A percentile compares a stretch with the other conserved stretches of the same genome.
phyloP scores from a whole-genome alignment of 2,888 invertebrate genomes.

The Acrocera orbiculus region DNA sequence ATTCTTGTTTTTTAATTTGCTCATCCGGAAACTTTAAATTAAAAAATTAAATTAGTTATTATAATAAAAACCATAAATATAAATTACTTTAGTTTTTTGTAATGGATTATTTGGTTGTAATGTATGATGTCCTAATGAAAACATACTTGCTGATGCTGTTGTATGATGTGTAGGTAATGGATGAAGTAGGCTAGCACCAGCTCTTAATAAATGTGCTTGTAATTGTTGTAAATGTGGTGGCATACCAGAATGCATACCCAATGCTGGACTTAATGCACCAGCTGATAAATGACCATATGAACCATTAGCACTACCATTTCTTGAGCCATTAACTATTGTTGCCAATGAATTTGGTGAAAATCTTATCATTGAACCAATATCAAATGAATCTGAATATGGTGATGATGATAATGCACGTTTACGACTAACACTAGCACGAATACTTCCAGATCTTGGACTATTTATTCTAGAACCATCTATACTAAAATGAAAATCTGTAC shows the following conservation, averaged over 20 bases:
- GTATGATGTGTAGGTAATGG: slow-evolving; percentile 25
- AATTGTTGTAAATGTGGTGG: slow-evolving; percentile 52
- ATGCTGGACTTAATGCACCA: slow-evolving; percentile 75
- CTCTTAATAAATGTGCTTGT: slow-evolving; percentile 60
- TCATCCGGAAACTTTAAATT: slow-evolving; percentile 1
- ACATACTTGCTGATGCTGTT: slow-evolving; percentile 20
- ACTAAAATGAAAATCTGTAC: slow-evolving; percentile 78
- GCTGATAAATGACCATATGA: slow-evolving; percentile 95
- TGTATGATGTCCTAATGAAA: slow-evolving; percentile 23
- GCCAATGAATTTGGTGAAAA: slow-evolving; percentile 86
- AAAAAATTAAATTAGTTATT: neutral
- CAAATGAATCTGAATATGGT: slow-evolving; percentile 86
- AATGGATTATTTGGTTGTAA: slow-evolving; percentile 11
- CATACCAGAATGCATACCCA: slow-evolving; percentile 38
- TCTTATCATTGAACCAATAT: slow-evolving; percentile 88
- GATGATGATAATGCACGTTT: slow-evolving; percentile 90
- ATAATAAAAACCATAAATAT: no score
- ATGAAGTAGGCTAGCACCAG: slow-evolving; percentile 31
- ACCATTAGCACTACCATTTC: slow-evolving; percentile 79
- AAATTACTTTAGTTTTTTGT: slow-evolving; percentile 8
- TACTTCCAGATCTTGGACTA: slow-evolving; percentile 41
- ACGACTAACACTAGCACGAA: slow-evolving; percentile 48
- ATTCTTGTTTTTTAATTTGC: slow-evolving; percentile 4
- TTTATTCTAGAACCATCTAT: slow-evolving; percentile 58
- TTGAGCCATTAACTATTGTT: slow-evolving; percentile 61